Evolutionary conservation across 2,113 vertebrate species (phyloP).

Genomic region (Balaenoptera acutorostrata): DNA sequence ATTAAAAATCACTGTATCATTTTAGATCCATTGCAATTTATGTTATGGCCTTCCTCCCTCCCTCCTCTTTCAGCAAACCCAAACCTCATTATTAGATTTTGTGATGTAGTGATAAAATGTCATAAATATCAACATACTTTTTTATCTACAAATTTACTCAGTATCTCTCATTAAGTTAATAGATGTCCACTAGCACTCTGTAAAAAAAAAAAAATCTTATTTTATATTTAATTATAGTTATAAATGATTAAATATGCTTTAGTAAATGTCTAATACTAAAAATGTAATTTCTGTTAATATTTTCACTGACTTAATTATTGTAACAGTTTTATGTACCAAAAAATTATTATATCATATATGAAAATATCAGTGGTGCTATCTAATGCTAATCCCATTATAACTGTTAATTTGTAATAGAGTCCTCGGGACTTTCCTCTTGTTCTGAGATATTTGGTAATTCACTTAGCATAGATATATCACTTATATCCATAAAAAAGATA

Average conservation of each 20-base stretch:
- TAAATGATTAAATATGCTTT: neutral
- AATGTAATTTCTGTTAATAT: neutral
- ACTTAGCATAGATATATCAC: neutral
- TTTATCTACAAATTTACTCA: neutral
- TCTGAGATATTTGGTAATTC: neutral
- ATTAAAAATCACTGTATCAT: neutral
- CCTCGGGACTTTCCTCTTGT: neutral
- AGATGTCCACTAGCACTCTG: neutral
- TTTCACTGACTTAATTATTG: neutral
- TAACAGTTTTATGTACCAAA: neutral
- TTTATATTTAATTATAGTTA: conserved; percentile 2
- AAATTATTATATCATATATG: neutral
- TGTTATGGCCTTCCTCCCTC: fast-evolving
- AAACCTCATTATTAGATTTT: neutral
- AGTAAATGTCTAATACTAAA: neutral
- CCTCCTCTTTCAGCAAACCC: neutral
- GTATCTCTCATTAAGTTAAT: neutral
- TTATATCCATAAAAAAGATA: neutral
- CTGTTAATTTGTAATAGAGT: neutral
- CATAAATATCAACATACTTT: neutral
- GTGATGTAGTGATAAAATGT: neutral
- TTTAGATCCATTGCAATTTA: neutral
- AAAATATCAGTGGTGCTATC: neutral
- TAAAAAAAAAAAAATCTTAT: neutral
- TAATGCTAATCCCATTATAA: neutral